Base-by-base conservation (phyloP, 2,113 vertebrate species). In the Microcebus ravelobensis region DNA sequence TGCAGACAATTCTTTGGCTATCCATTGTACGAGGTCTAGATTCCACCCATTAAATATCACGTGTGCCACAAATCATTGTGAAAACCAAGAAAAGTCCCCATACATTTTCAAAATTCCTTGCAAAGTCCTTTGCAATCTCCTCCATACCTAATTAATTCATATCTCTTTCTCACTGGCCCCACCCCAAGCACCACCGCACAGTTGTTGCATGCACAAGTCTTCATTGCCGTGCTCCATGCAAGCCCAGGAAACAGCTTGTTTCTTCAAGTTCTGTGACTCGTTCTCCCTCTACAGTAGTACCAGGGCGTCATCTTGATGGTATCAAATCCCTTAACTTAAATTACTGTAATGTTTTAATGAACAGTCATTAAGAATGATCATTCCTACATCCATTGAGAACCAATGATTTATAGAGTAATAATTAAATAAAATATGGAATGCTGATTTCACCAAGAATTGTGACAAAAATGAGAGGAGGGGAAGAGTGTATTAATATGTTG, bases 391-490 rank as follows among this genome's bases (percentile, higher is more conserved):
- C 34, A 34, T 3, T 91, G 67, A 95, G 59, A 97, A 76, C 5
- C 13, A 89, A 76, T 34, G 21, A 76, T 74, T 83, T 42, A 79
- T 36, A 45, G 3, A 42, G 20, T 27, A 23, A 50, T 57, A n/a
- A 86, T 57, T 31, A 95, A 87, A 88, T 80, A 91, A 48, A 77
- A n/a, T 55, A 50, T 71, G 1, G 36, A 95, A 74, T 55, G 59
- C 29, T 91, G 45, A 93, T 82, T 93, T 88, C 42, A 74, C 45
- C 29, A 71, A 90, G 90, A 88, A 57, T 50, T 36, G n/a, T 81
- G 52, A 93, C 45, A 82, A 79, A 8, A 34, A 79, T 36, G 10
- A 14, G 3, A 79, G 18, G 25, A 87, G 12, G 17, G 13, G 18
- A 83, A 83, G 71, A 77, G 52, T 27, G 59, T 29, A 29, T 57